Evolutionary conservation across 2,797 vertebrate genomes (phyloP).

Genomic region (Distichodus sexfasciatus): DNA sequence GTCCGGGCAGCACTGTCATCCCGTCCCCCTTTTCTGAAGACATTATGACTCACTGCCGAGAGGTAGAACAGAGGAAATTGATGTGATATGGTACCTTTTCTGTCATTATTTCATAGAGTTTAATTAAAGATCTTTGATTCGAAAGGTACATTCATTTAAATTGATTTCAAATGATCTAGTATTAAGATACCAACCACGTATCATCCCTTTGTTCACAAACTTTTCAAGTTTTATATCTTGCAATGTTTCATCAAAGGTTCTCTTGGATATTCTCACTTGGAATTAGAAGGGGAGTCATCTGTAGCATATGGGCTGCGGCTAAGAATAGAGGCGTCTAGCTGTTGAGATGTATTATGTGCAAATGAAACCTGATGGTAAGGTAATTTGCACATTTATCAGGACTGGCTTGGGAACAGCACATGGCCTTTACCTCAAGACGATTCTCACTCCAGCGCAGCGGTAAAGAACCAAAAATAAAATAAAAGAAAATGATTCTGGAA

Average conservation of each 20-base stretch:
- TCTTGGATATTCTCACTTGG: not conserved
- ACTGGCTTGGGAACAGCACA: not conserved
- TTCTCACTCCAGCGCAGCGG: not conserved
- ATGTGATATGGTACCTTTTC: not conserved
- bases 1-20: not conserved
- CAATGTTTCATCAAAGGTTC: not conserved
- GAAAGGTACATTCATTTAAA: not conserved
- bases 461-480: not conserved
- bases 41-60: not conserved
- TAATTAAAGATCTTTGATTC: not conserved
- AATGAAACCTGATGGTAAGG: conserved; percentile 1
- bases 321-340: not conserved
- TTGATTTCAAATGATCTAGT: not conserved
- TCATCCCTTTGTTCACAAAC: not conserved
- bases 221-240: too few relatives aligned
- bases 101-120: not conserved
- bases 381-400: not conserved
- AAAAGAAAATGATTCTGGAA: too few relatives aligned
- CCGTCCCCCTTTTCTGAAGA: not conserved
- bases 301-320: not conserved
- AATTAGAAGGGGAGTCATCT: not conserved
- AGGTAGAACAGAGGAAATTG: not conserved
- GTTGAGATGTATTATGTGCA: not conserved
- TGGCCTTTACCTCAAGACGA: not conserved
- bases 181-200: not conserved